Evolutionary conservation across 2,113 vertebrate species (phyloP), one percentile per base, ranked within the genome.

Genomic region (Pelodiscus sinensis): DNA sequence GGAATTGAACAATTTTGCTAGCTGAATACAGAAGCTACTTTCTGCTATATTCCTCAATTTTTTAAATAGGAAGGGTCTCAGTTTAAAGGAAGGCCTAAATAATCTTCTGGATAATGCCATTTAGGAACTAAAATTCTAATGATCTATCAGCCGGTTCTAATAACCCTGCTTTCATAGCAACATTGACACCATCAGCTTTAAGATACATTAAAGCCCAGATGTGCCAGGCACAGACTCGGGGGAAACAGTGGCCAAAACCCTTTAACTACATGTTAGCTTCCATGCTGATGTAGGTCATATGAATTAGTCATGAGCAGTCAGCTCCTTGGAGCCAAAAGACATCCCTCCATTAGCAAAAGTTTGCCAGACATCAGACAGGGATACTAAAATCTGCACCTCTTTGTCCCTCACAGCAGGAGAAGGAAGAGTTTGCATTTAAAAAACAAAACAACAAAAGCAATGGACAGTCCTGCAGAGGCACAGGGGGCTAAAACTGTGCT

Each of bases 31-130:
- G 14, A 68, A 68, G 31, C 29, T 60, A 24, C 58, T 31, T 22
- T 2, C 1, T 0, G 31, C 27, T 3, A 3, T 35, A 54, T 84
- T 1, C 25, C 1, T 3, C 0, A 0, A 38, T 44, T 44, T 44
- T 0, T 0, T 54, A 38, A 19, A 91, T 86, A 1, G 29, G 3
- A 24, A 68, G 1, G 1, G 52, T 65, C 65, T 44, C 58, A 60
- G 73, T 89, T 22, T 12, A 14, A 38, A 35, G 55, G 81, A 88
- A 2, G 14, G 6, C 8, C 13, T 62, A 78, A 52, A 38, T 87
- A 68, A n/a, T 18, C 7, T 4, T 68, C 65, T 68, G 81, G 85
- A 86, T 0, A 21, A 35, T 82, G 79, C 65, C 19, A 88, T 88
- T 44, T 44, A 78, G 51, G 7, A 52, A 52, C 21, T 54, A 65